Evolutionary conservation across 2,888 invertebrate species (phyloP).

Genomic region (Gari tellinella): DNA sequence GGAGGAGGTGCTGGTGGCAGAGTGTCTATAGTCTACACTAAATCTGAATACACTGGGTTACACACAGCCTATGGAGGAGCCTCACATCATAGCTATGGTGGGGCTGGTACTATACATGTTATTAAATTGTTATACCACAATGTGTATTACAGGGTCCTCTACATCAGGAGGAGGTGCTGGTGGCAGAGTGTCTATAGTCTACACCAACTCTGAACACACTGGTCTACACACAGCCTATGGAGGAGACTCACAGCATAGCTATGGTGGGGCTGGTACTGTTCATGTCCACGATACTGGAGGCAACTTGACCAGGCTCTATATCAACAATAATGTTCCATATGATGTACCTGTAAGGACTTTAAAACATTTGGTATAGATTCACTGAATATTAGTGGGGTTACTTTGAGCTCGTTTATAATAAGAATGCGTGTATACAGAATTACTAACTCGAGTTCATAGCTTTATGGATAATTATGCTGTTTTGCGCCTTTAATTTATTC

Average conservation of each 20-base stretch:
- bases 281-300: conserved; percentile 43
- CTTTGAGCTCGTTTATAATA: too few relatives aligned
- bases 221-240: conserved; percentile 64
- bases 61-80: conserved; percentile 63
- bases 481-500: too few relatives aligned
- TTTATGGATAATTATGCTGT: too few relatives aligned
- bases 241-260: conserved; percentile 53
- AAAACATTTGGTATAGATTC: not conserved
- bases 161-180: conserved; percentile 70
- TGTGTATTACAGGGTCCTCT: conserved; percentile 41
- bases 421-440: too few relatives aligned
- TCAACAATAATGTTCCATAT: conserved; percentile 56
- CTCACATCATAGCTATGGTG: conserved; percentile 45
- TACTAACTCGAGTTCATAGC: too few relatives aligned
- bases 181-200: conserved; percentile 66
- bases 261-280: conserved; percentile 73
- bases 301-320: conserved; percentile 44
- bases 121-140: too few relatives aligned
- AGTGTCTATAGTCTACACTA: conserved; percentile 61
- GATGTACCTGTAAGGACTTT: conserved; percentile 34
- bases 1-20: conserved; percentile 74
- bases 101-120: too few relatives aligned
- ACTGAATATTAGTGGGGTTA: too few relatives aligned
- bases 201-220: conserved; percentile 65
- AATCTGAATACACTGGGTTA: conserved; percentile 66